phyloP scores from a whole-genome alignment of 2,113 vertebrate species.

The Syngnathus scovelli region DNA sequence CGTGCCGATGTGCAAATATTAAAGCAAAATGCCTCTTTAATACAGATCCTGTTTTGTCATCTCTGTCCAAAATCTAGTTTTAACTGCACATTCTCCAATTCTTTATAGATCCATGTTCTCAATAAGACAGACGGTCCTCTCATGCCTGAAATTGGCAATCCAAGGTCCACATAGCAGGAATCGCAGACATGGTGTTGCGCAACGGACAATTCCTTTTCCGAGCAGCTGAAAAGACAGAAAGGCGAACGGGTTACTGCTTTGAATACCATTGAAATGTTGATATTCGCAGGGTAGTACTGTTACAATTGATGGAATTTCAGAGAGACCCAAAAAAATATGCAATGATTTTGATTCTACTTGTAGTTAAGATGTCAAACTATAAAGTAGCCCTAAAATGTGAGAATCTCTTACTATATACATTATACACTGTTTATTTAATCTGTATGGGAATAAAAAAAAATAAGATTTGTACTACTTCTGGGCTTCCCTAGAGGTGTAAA shows the following conservation, averaged over 20 bases:
- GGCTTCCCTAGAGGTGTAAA: background rate
- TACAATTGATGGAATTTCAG: background rate
- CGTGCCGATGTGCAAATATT: background rate
- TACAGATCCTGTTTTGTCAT: background rate
- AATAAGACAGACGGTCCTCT: background rate
- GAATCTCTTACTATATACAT: no score
- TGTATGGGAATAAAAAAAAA: no score
- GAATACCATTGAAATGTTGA: background rate
- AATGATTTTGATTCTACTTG: background rate
- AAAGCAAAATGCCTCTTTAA: background rate
- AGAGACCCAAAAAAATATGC: background rate
- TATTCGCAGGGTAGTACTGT: no score
- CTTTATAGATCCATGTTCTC: background rate
- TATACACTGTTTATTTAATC: background rate
- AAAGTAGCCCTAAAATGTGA: no score
- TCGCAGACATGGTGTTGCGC: background rate
- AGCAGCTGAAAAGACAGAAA: slow-evolving; percentile 48
- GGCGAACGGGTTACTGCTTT: slow-evolving; percentile 1
- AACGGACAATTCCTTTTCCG: slow-evolving; percentile 18
- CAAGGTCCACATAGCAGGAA: slow-evolving; percentile 4
- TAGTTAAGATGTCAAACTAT: background rate
- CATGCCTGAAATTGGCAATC: background rate
- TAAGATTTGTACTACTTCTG: background rate
- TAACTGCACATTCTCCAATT: background rate
- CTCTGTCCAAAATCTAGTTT: background rate